phyloP scores from a whole-genome alignment of 1,140 invertebrate species.

The Drosophila guanche region DNA sequence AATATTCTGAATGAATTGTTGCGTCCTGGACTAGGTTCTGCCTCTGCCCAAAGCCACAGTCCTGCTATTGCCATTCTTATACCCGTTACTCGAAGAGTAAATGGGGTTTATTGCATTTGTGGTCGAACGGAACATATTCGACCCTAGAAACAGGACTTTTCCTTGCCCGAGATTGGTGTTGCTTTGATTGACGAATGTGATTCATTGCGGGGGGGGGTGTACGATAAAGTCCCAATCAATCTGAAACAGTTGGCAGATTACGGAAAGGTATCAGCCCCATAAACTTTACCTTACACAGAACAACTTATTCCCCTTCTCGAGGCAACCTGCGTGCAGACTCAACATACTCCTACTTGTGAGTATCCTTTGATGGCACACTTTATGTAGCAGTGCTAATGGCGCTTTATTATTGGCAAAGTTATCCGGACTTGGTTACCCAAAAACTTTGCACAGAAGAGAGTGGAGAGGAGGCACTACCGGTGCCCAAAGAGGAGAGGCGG shows the following conservation, averaged over 20 bases:
- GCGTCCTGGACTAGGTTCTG: conserved; percentile 25
- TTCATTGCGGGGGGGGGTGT: too few species aligned
- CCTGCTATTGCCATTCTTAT: not conserved
- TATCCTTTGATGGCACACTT: conserved; percentile 28
- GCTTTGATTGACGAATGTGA: too few species aligned
- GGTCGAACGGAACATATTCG: too few species aligned
- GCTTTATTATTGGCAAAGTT: conserved; percentile 80
- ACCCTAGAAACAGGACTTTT: not conserved
- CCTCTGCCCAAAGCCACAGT: conserved; percentile 12
- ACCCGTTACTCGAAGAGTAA: too few species aligned
- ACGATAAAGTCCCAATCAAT: not conserved
- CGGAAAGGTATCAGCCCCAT: not conserved
- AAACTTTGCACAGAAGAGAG: conserved; percentile 22
- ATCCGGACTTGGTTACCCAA: conserved; percentile 36
- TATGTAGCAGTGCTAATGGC: conserved; percentile 81
- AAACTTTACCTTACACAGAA: not conserved
- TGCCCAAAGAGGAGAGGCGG: not conserved
- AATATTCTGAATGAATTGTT: conserved; percentile 70
- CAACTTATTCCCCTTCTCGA: not conserved
- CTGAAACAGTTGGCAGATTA: not conserved
- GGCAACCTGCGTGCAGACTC: conserved; percentile 9
- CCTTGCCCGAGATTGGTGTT: not conserved
- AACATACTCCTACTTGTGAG: not conserved
- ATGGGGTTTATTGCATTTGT: too few species aligned
- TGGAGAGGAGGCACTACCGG: not conserved